phyloP scores from a whole-genome alignment of 1,140 invertebrate genomes.

The Drosophila sulfurigaster region DNA sequence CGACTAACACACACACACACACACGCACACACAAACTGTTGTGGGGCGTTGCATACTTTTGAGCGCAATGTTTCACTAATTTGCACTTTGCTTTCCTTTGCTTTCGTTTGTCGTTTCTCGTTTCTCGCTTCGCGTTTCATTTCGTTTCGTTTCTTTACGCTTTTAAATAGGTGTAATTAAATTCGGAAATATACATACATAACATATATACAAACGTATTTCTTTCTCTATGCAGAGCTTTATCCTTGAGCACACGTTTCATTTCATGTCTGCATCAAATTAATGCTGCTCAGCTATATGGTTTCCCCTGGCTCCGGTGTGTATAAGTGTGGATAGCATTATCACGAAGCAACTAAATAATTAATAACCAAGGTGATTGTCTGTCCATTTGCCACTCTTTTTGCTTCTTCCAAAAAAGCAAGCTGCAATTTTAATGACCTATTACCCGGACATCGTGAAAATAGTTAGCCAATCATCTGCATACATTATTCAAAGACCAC shows the following conservation, averaged over 20 bases:
- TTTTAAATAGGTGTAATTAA: constrained; percentile 79
- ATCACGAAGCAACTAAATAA: constrained; percentile 43
- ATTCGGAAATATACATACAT: constrained; percentile 42
- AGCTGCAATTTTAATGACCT: constrained; percentile 73
- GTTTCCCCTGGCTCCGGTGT: constrained; percentile 3
- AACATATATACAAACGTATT: background rate
- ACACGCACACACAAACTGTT: background rate
- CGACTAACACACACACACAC: constrained; percentile 43
- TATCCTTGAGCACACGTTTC: constrained; percentile 55
- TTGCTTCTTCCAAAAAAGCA: background rate
- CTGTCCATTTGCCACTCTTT: background rate
- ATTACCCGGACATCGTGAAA: constrained; percentile 56
- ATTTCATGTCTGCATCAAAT: constrained; percentile 72
- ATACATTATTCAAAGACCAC: constrained; percentile 61
- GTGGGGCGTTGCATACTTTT: constrained; percentile 55
- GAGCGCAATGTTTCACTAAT: constrained; percentile 74
- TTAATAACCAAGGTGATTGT: constrained; percentile 13
- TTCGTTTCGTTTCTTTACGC: constrained; percentile 60
- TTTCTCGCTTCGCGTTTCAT: constrained; percentile 23
- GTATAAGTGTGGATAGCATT: constrained; percentile 61
- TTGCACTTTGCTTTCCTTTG: constrained; percentile 65
- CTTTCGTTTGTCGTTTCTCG: constrained; percentile 8
- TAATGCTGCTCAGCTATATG: constrained; percentile 49
- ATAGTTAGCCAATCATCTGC: constrained; percentile 70
- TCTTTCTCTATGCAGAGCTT: constrained; percentile 14